phyloP scores from a whole-genome alignment of 2,113 vertebrate genomes.

The Myanophis thanlyinensis region DNA sequence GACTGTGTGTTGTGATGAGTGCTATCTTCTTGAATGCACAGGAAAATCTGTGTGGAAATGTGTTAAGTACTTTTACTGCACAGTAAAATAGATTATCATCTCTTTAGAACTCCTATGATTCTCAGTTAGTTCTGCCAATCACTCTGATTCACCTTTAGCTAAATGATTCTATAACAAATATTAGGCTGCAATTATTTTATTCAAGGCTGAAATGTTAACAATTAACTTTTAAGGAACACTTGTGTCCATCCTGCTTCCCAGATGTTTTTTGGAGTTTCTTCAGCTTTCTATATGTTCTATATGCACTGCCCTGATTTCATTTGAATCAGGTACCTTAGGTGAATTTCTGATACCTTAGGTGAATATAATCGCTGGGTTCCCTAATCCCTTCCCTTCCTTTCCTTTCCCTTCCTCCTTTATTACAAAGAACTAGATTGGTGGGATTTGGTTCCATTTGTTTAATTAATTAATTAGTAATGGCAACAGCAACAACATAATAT shows the following conservation, averaged over 20 bases:
- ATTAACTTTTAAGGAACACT: neutral
- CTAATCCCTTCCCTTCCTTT: neutral
- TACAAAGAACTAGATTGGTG: conserved; percentile 38
- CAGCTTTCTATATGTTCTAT: neutral
- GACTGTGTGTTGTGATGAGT: neutral
- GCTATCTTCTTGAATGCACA: neutral
- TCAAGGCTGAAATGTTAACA: neutral
- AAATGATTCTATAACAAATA: neutral
- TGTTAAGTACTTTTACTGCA: neutral
- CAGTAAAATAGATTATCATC: neutral
- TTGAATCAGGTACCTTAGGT: conserved; percentile 41
- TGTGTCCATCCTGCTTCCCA: neutral
- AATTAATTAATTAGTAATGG: neutral
- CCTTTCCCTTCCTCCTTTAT: neutral
- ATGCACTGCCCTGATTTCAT: conserved; percentile 32
- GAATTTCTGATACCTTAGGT: conserved; percentile 18
- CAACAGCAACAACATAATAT: neutral
- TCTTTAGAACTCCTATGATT: neutral
- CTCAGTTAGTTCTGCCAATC: neutral
- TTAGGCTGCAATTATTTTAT: neutral
- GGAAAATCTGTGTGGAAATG: neutral
- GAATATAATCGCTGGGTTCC: conserved; percentile 6
- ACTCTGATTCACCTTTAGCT: neutral
- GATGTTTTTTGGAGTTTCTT: neutral
- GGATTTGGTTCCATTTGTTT: conserved; percentile 19